A percentile compares a stretch with the other conserved stretches of the same genome.
These are phyloP conservation scores for Apus apus DNA, from an alignment of 2,113 vertebrate genomes.

Conservation along the genomic window DNA sequence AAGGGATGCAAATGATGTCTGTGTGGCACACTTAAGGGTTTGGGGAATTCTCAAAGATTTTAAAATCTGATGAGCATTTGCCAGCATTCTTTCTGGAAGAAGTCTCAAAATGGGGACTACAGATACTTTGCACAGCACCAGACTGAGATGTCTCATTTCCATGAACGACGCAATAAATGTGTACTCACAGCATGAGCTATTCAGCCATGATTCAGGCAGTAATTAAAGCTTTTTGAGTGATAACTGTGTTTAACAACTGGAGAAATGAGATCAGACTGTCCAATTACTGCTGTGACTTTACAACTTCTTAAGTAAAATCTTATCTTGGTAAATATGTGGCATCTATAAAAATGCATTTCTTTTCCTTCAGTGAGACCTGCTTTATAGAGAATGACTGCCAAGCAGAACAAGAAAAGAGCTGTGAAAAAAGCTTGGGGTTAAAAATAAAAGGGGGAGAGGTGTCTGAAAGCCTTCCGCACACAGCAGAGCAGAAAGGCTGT, in stretches of 20 bases:
- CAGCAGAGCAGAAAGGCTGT: neutral
- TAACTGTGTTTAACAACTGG: neutral
- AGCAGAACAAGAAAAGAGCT: neutral
- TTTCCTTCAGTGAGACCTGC: neutral
- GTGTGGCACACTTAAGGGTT: fast-evolving
- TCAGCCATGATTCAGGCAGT: neutral
- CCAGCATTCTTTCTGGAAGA: neutral
- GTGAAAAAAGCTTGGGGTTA: neutral
- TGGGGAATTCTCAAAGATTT: neutral
- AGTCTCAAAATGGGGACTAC: neutral
- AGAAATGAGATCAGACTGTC: constrained; percentile 16
- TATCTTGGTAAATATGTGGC: neutral
- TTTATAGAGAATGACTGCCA: neutral
- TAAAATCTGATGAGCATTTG: neutral
- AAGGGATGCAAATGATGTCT: neutral
- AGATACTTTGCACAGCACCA: neutral
- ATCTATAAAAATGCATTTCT: neutral
- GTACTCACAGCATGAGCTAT: neutral
- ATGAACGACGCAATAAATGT: neutral
- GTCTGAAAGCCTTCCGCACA: neutral
- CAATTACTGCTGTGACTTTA: constrained; percentile 1
- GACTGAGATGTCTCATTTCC: neutral
- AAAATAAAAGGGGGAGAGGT: neutral
- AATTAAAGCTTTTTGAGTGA: neutral
- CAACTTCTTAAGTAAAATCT: constrained; percentile 13